A percentile compares a stretch with the other conserved stretches of the same genome.
These are phyloP conservation scores for Orthonychiurus folsomi DNA, from an alignment of 2,888 invertebrate genomes.

Conservation along the genomic window DNA sequence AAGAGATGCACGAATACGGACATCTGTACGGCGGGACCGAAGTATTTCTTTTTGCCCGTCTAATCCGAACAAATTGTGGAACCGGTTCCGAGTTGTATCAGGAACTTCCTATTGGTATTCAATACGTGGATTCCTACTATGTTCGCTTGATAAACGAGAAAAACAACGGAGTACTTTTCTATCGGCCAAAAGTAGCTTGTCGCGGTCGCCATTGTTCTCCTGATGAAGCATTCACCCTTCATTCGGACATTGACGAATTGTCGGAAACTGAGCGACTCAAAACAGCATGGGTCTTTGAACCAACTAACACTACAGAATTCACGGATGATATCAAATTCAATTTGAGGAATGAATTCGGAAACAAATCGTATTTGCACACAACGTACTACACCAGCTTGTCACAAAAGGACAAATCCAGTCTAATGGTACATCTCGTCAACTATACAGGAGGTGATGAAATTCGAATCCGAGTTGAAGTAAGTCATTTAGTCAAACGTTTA, in stretches of 20 bases:
- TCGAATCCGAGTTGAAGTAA: constrained; percentile 2
- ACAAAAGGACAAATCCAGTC: neutral
- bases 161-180: neutral
- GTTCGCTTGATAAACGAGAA: constrained; percentile 1
- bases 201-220: neutral
- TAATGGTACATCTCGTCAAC: neutral
- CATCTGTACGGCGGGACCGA: constrained; percentile 20
- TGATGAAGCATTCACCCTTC: neutral
- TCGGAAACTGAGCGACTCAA: neutral
- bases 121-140: constrained; percentile 4
- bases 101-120: constrained; percentile 7
- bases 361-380: neutral
- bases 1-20: constrained; percentile 24
- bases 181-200: neutral
- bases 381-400: neutral
- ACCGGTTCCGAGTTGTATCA: neutral
- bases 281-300: neutral
- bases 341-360: constrained; percentile 2
- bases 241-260: neutral
- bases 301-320: neutral
- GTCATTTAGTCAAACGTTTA: neutral
- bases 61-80: neutral
- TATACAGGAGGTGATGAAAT: neutral
- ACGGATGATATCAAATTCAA: neutral
- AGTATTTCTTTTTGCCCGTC: constrained; percentile 1